Percentiles rank a stretch among this genome's conserved stretches.
Evolutionary conservation across 2,113 vertebrate genomes (phyloP).

Genomic region (Lophius piscatorius): DNA sequence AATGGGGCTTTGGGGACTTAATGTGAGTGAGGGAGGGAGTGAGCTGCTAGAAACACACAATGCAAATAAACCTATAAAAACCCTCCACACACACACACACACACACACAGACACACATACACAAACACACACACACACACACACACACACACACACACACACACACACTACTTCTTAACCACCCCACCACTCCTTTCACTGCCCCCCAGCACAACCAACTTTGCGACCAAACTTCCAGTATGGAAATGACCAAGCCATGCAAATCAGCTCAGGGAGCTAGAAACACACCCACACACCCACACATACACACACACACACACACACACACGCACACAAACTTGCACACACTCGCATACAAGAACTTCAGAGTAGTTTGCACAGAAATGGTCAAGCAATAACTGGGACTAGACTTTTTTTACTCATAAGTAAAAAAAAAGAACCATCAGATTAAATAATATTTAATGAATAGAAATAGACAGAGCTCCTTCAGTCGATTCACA

Average conservation of each 20-base stretch:
- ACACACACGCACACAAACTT: no score
- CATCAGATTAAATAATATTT: no score
- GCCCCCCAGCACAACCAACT: slow-evolving; percentile 57
- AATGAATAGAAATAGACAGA: no score
- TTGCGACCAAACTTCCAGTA: slow-evolving; percentile 86
- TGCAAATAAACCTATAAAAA: slow-evolving; percentile 85
- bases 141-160: background rate
- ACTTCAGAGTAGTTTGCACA: no score
- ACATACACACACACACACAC: slow-evolving; percentile 22
- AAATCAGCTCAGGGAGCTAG: slow-evolving; percentile 83
- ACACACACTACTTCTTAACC: slow-evolving; percentile 42
- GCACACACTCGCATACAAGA: no score
- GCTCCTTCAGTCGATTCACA: no score
- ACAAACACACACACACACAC: background rate
- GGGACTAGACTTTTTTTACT: no score
- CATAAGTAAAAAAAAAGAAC: no score
- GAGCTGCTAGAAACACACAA: slow-evolving; percentile 82
- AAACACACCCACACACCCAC: slow-evolving; percentile 74
- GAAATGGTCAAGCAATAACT: no score
- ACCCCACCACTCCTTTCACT: slow-evolving; percentile 36
- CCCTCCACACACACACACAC: background rate
- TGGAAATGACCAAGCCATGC: slow-evolving; percentile 94
- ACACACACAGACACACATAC: background rate
- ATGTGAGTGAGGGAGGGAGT: slow-evolving; percentile 59
- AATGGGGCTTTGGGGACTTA: slow-evolving; percentile 81